Base-by-base conservation (phyloP, 2,797 vertebrate genomes). In the Mormyrops boulengeri region DNA sequence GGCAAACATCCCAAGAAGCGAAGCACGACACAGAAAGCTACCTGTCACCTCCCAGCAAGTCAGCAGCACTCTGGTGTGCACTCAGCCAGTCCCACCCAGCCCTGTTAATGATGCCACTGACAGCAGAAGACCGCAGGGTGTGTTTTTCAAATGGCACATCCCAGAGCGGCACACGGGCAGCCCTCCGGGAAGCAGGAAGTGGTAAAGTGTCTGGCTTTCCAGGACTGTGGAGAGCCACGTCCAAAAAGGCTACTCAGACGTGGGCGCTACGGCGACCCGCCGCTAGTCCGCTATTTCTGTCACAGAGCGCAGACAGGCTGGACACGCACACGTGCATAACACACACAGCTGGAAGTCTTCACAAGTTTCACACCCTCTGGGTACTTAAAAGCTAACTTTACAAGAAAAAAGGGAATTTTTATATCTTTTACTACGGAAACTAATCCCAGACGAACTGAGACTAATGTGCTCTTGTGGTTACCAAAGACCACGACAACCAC, bases 311-410 rank as follows among this genome's bases (percentile, higher is more conserved):
- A 82, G 30, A n/a, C 30, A 57, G 26, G 41, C 77, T 47, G 77
- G 77, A 82, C 41, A 47, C 17, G 41, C 77, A 82, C 41, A 82
- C 41, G 8, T 44, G 38, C 38, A 80, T 5, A 80, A 47, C 77
- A 47, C 77, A 8, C 7, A 82, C 38, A 73, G 66, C 19, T 73
- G 47, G 80, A 84, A 89, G 80, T 82, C 49, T 19, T 55, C 88
- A 8, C n/a, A 17, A 9, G 12, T 30, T 89, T 89, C 26, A 85
- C 77, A 49, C 52, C 80, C 22, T 85, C 86, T 55, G 22, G 50
- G 19, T 44, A 88, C 88, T 88, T 85, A 88, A 22, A 90, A 82
- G 44, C 38, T 34, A 17, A 60, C 11, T 73, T 90, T 49, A 87
- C 87, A 90, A 53, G 57, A 88, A 82, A 82, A 82, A 38, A 34